Evolutionary conservation across 2,888 invertebrate species (phyloP), one percentile per base, ranked within the genome.

Genomic region (Acheta domesticus): DNA sequence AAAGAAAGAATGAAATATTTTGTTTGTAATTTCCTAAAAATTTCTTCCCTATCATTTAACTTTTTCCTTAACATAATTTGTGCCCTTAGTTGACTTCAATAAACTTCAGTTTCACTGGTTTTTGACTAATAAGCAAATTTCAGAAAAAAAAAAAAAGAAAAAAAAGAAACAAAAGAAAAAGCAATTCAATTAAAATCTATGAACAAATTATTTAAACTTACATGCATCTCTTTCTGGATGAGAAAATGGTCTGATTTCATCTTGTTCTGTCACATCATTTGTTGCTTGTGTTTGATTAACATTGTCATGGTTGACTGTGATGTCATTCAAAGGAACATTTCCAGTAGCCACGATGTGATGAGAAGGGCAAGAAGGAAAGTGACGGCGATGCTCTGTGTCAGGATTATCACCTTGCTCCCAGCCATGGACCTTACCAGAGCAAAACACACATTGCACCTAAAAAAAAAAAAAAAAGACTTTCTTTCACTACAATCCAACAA

Each of bases 401-500:
- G 94, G 94, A 83, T 91, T 88, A 86, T 90, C 93, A 83, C 92
- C 92, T n/a, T 88, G 87, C 84, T 91, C 90, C 90, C 93, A 94
- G 62, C 89, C 87, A 12, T 91, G 88, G 74, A 93, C 88, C 81
- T 92, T 89, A 2, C 93, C 93, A 75, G 91, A 90, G 84, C 96
- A 96, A 89, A 93, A 96, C 1, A 93, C 94, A 86, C 96, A 96
- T 82, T 93, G 91, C 0, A 96, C 93, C 85, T 91, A 87, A 79
- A 20, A 62, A 3, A 48, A 80, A 80, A 2, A 1, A 23, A 62
- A 3, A 48, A 80, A 80, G 11, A 1, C 16, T 2, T n/a, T 75
- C 75, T 77, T 77, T 73, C 23, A 85, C 8, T 84, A 81, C 78
- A 62, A 62, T 62, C 62, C 36, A 5, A 8, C 5, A 36, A 36